Base-by-base conservation (phyloP, 37 sponge, comb jelly and placozoan genomes). In the Spongia lamella region DNA sequence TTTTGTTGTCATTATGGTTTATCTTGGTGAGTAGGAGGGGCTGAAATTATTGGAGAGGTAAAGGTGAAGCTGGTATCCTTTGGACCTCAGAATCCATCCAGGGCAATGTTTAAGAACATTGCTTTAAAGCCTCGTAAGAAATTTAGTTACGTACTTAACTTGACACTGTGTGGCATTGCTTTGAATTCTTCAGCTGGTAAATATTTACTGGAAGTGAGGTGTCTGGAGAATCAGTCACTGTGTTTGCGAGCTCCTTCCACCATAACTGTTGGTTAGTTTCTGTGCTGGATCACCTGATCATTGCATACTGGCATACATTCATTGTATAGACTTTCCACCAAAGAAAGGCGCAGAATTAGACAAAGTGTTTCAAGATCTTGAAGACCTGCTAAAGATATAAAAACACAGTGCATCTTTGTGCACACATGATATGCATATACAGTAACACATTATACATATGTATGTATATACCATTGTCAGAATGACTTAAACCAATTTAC, bases 361-460 rank as follows among this genome's bases (percentile, higher is more conserved):
- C 37, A 33, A 70, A 26, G 74, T 88, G 29, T 92, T 92, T 61
- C 68, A 79, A 32, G 89, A 88, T 51, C 68, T 92, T 3, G 89
- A 88, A 24, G 55, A 74, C 47, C 75, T 92, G 79, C 68, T 92
- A 1, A 60, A 83, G 26, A 80, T 92, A 70, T 79, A 53, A 72
- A 58, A 43, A 26, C 20, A 31, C 25, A 25, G 29, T 33, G 17
- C 34, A 20, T 33, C 35, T 66, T 15, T 25, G 14, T 13, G 54
- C 54, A 30, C 31, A 30, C 30, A 58, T 19, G 19, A 19, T 52
- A 19, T 58, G 30, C 27, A 58, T 30, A 29, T 7, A 13, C 31
- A 30, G 7, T 14, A 14, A 25, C 61, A 7, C 11, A 25, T 30
- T 9, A 58, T 7, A 29, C 61, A 58, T 11, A 14, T 43, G 47